These are phyloP conservation scores for Sebastes fasciatus DNA, from an alignment of 2,113 vertebrate genomes.

Conservation along the genomic window DNA sequence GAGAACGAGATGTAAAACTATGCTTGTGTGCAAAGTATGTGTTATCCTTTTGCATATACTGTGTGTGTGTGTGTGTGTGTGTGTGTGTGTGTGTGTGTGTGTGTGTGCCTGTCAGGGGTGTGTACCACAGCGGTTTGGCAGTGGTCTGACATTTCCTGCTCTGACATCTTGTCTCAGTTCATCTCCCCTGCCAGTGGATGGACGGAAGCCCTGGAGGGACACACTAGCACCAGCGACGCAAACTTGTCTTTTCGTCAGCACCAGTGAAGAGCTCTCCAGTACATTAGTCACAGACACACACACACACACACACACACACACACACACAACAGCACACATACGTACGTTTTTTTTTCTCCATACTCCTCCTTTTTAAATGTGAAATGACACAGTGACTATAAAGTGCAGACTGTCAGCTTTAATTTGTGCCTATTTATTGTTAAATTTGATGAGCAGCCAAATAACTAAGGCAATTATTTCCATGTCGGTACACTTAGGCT, in stretches of 20 bases:
- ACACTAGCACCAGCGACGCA: conserved; percentile 75
- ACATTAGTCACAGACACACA: conserved; percentile 77
- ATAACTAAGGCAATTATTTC: conserved; percentile 14
- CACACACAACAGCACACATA: conserved; percentile 39
- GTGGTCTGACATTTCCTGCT: conserved; percentile 82
- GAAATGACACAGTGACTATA: conserved; percentile 70
- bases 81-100: conserved; percentile 50
- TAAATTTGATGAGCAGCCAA: conserved; percentile 52
- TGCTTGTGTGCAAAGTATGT: conserved; percentile 18
- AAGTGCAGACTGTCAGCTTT: conserved; percentile 59
- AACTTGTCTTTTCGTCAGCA: conserved; percentile 84
- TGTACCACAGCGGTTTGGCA: conserved; percentile 76
- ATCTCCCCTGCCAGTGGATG: conserved; percentile 78
- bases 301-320: conserved; percentile 48
- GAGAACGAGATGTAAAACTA: conserved; percentile 10
- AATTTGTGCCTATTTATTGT: conserved; percentile 40
- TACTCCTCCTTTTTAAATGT: conserved; percentile 59
- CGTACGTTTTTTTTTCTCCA: conserved; percentile 31
- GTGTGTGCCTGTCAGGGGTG: conserved; percentile 72
- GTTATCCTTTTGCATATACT: conserved; percentile 22
- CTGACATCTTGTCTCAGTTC: conserved; percentile 85
- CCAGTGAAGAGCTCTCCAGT: conserved; percentile 75
- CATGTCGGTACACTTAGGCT: background rate
- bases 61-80: conserved; percentile 39
- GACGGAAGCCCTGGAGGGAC: conserved; percentile 82